Conservation (phyloP, 2,888 invertebrate genomes). For the Azorinus chamasolen region DNA sequence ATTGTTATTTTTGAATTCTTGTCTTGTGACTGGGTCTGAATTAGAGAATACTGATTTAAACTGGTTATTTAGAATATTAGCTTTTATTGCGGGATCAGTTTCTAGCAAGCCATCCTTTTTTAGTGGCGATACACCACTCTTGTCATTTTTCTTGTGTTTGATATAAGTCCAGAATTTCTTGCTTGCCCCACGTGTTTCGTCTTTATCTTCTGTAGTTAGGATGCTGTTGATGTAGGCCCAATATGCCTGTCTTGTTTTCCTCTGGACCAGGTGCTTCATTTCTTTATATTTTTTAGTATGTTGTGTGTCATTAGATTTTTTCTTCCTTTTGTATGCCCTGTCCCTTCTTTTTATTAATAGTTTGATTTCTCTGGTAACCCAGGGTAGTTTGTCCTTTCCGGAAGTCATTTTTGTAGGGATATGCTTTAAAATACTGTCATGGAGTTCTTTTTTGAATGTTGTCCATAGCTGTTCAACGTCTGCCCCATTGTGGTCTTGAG, state of each 20-base stretch:
- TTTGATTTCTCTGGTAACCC: constrained; percentile 32
- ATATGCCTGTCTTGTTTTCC: constrained; percentile 19
- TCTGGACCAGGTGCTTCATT: constrained; percentile 4
- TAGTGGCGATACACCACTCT: background rate
- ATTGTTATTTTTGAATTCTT: too few species aligned
- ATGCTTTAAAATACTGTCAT: constrained; percentile 1
- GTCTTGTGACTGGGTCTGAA: too few species aligned
- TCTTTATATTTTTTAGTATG: constrained; percentile 18
- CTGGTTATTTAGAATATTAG: constrained; percentile 20
- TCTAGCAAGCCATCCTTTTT: too few species aligned
- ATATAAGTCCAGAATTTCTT: too few species aligned
- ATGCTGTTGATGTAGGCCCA: too few species aligned
- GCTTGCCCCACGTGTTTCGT: background rate
- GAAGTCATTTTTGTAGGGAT: constrained; percentile 31
- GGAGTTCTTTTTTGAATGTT: constrained; percentile 1
- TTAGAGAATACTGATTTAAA: too few species aligned
- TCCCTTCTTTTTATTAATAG: background rate
- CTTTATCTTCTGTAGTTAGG: background rate
- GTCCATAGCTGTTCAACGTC: constrained; percentile 5
- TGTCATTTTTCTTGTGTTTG: constrained; percentile 19
- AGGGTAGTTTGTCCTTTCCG: constrained; percentile 29
- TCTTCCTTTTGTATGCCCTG: constrained; percentile 20
- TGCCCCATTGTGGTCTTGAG: background rate
- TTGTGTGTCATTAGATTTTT: constrained; percentile 18
- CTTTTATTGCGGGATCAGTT: constrained; percentile 13